phyloP scores from a whole-genome alignment of 1,140 invertebrate genomes.

The Laupala kohalensis region DNA sequence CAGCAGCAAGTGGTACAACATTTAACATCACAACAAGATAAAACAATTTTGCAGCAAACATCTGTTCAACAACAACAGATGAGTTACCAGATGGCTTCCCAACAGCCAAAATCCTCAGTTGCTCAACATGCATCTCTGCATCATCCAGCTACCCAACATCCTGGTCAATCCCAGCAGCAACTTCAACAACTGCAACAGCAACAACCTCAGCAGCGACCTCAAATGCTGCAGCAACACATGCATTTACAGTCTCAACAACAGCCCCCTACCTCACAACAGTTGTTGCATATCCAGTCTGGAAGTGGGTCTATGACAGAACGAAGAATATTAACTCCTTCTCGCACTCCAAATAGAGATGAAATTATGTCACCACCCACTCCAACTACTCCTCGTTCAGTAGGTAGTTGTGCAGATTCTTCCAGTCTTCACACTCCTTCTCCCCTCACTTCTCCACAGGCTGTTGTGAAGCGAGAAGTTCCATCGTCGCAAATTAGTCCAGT shows the following conservation, averaged over 20 bases:
- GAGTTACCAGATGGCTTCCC: neutral
- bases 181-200: neutral
- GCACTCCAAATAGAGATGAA: conserved; percentile 25
- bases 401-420: neutral
- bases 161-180: neutral
- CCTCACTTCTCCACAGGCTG: conserved; percentile 1
- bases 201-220: neutral
- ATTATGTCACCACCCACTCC: conserved; percentile 27
- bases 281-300: no score
- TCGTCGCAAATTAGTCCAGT: neutral
- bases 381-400: conserved; percentile 15
- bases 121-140: neutral
- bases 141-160: neutral
- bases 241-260: neutral
- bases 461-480: neutral
- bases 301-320: neutral
- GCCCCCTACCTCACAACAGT: neutral
- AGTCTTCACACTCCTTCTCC: conserved; percentile 4
- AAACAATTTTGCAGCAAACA: conserved; percentile 26
- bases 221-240: neutral
- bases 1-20: conserved; percentile 21
- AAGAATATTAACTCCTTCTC: conserved; percentile 15
- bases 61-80: no score
- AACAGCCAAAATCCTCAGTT: neutral
- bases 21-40: conserved; percentile 20